Evolutionary conservation across 2,888 invertebrate genomes (phyloP).

Genomic region (Blastobasis adustella): DNA sequence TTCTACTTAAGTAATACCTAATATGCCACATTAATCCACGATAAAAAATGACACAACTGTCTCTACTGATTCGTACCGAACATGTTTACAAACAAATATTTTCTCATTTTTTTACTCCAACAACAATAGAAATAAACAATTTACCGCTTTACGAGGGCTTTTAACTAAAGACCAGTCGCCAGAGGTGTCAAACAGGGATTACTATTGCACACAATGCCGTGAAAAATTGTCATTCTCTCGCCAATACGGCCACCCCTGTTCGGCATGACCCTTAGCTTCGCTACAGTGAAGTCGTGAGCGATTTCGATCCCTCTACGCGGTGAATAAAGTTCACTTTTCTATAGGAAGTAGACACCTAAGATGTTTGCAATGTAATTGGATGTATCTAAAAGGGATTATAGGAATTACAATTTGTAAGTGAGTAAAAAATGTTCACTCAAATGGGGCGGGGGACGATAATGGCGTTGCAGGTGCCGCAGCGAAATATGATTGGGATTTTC

Average conservation of each 20-base stretch:
- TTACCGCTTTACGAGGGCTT: conserved; percentile 41
- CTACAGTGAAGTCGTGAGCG: too few species aligned
- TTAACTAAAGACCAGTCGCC: conserved; percentile 59
- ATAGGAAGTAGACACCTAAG: conserved; percentile 8
- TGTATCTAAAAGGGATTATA: conserved; percentile 69
- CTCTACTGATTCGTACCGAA: too few species aligned
- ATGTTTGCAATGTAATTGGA: conserved; percentile 66
- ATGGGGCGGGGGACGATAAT: conserved; percentile 19
- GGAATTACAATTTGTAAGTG: conserved; percentile 68
- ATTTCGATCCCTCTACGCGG: too few species aligned
- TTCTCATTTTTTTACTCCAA: conserved; percentile 23
- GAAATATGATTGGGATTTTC: not conserved
- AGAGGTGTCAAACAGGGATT: conserved; percentile 69
- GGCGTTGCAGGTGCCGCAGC: conserved; percentile 53
- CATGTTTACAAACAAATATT: not conserved
- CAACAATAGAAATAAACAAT: conserved; percentile 42
- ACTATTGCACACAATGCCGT: conserved; percentile 56
- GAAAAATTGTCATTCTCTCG: conserved; percentile 60
- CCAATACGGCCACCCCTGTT: conserved; percentile 50
- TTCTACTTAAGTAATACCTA: too few species aligned
- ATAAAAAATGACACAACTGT: too few species aligned
- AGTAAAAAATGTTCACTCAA: conserved; percentile 51
- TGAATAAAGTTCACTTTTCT: too few species aligned
- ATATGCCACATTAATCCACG: too few species aligned
- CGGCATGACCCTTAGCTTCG: conserved; percentile 21